Percentiles rank a stretch among this genome's conserved stretches.
These are phyloP conservation scores for Zalophus californianus DNA, from an alignment of 2,797 vertebrate genomes.

Conservation along the genomic window DNA sequence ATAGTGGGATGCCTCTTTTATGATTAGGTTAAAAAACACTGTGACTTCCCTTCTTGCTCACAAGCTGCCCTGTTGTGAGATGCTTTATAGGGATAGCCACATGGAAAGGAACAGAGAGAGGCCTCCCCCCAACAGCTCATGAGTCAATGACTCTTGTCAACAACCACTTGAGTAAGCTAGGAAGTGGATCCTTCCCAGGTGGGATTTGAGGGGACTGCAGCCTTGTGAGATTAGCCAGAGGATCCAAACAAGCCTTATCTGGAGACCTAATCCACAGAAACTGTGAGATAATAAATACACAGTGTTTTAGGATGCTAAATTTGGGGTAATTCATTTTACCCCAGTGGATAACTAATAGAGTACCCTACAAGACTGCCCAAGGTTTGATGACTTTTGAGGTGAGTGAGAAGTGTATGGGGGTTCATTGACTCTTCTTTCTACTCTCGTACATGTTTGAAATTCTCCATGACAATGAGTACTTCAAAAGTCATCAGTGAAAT, in stretches of 20 bases:
- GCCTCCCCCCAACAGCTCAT: not conserved
- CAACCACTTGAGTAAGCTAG: not conserved
- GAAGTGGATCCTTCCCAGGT: not conserved
- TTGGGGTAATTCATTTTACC: not conserved
- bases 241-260: not conserved
- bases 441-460: conserved; percentile 8
- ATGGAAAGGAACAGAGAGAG: not conserved
- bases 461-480: conserved; percentile 26
- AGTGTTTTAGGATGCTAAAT: not conserved
- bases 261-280: not conserved
- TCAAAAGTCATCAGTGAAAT: conserved; percentile 12
- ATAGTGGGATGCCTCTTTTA: not conserved
- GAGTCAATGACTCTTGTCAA: not conserved
- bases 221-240: not conserved
- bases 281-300: not conserved
- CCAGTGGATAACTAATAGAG: not conserved
- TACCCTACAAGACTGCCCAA: not conserved
- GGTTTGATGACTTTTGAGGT: not conserved
- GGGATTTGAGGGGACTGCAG: not conserved
- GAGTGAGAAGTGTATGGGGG: not conserved
- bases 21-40: not conserved
- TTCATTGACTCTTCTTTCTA: not conserved
- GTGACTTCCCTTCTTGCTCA: not conserved
- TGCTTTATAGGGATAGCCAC: not conserved
- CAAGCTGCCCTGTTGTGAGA: not conserved